Evolutionary conservation across 2,797 vertebrate species (phyloP).

Genomic region (Myotis daubentonii): DNA sequence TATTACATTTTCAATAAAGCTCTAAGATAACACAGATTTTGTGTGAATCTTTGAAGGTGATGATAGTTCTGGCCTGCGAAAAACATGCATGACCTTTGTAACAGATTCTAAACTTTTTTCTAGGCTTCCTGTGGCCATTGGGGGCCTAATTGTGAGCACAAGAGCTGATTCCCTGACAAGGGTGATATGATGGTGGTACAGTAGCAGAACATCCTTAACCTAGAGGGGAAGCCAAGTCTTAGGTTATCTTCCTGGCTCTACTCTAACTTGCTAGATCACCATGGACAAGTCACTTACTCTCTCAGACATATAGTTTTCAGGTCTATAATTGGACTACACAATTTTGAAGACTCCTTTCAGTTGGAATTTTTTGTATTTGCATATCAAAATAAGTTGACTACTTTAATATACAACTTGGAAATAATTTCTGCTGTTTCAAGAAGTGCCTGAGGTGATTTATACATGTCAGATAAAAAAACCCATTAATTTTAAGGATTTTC

Average conservation of each 20-base stretch:
- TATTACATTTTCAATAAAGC: background rate
- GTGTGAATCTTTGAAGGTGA: background rate
- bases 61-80: background rate
- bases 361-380: background rate
- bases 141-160: background rate
- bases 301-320: background rate
- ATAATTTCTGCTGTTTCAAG: background rate
- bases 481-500: background rate
- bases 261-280: background rate
- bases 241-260: background rate
- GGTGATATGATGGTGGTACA: background rate
- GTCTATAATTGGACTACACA: background rate
- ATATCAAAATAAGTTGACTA: background rate
- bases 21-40: background rate
- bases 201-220: background rate
- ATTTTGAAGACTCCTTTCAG: background rate
- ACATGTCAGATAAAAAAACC: background rate
- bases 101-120: constrained; percentile 8
- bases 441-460: background rate
- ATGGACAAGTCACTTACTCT: background rate
- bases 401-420: constrained; percentile 3
- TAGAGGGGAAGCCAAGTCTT: background rate
- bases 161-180: background rate
- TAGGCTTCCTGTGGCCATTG: background rate
- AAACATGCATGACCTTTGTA: background rate